Evolutionary conservation across 2,888 invertebrate species (phyloP).

Genomic region (Cylindroiulus punctatus): DNA sequence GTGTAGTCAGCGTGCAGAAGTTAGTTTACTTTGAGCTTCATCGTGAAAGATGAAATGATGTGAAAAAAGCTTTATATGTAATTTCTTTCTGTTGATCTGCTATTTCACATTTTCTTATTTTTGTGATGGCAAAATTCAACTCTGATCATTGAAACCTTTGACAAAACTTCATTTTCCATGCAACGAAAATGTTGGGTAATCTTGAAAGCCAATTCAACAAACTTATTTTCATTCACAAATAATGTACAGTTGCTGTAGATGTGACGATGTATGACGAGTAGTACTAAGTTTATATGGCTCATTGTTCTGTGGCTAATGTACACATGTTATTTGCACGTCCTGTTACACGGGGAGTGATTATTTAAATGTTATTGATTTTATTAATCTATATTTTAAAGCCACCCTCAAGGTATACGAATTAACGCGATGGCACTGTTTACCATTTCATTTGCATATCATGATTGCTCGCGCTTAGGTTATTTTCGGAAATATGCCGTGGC

Average conservation of each 20-base stretch:
- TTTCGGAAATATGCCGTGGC: neutral
- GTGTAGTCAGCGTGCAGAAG: neutral
- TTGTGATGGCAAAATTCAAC: neutral
- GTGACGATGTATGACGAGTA: neutral
- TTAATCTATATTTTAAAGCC: constrained; percentile 43
- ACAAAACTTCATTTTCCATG: neutral
- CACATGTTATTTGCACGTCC: neutral
- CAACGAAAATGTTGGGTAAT: neutral
- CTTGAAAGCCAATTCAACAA: neutral
- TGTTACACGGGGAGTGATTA: neutral
- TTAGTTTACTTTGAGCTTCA: neutral
- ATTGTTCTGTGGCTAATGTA: neutral
- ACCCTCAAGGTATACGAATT: neutral
- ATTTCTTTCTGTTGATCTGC: neutral
- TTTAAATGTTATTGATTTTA: constrained; percentile 45
- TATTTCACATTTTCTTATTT: neutral
- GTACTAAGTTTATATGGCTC: neutral
- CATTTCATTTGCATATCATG: constrained; percentile 43
- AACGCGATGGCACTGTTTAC: constrained; percentile 19
- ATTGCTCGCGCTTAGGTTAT: neutral
- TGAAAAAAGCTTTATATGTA: too few species aligned
- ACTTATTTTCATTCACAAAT: neutral
- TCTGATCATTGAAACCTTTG: neutral
- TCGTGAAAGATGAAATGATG: neutral
- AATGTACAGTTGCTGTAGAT: neutral